Conservation (phyloP, 2,888 invertebrate genomes). For the Dolichomitus sp. region DNA sequence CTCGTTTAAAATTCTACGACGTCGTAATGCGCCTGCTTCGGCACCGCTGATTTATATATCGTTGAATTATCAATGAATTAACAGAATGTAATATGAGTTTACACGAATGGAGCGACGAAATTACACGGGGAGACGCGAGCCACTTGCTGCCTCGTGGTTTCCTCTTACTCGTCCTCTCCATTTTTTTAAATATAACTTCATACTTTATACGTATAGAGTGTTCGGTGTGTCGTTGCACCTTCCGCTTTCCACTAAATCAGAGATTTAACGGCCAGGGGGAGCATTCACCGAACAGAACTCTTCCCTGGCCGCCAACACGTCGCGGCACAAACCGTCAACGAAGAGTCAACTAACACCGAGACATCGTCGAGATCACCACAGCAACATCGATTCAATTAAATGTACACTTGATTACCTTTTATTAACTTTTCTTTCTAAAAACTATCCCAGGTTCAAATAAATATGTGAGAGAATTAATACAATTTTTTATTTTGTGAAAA, state of each 20-base stretch:
- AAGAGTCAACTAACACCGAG: not conserved
- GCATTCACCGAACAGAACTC: slow-evolving; percentile 10
- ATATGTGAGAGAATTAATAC: too few relatives aligned
- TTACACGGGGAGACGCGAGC: not conserved
- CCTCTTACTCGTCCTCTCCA: slow-evolving; percentile 23
- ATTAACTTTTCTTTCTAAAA: not conserved
- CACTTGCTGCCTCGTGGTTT: not conserved
- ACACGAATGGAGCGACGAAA: slow-evolving; percentile 49
- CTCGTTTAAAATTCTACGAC: slow-evolving; percentile 75
- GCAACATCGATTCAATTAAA: not conserved
- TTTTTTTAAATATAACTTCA: slow-evolving; percentile 32
- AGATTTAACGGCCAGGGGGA: slow-evolving; percentile 80
- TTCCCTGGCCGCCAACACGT: slow-evolving; percentile 41
- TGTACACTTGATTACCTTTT: not conserved
- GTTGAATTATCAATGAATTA: slow-evolving; percentile 73
- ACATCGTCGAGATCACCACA: not conserved
- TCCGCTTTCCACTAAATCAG: slow-evolving; percentile 87
- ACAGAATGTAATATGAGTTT: slow-evolving; percentile 73
- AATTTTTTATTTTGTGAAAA: too few relatives aligned
- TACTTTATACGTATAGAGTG: slow-evolving; percentile 36
- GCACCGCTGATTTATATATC: slow-evolving; percentile 67
- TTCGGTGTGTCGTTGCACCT: slow-evolving; percentile 61
- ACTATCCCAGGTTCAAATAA: too few relatives aligned
- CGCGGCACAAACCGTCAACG: not conserved
- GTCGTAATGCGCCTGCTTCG: slow-evolving; percentile 66